Evolutionary conservation across 2,113 vertebrate species (phyloP).

Genomic region (Oncorhynchus mykiss): DNA sequence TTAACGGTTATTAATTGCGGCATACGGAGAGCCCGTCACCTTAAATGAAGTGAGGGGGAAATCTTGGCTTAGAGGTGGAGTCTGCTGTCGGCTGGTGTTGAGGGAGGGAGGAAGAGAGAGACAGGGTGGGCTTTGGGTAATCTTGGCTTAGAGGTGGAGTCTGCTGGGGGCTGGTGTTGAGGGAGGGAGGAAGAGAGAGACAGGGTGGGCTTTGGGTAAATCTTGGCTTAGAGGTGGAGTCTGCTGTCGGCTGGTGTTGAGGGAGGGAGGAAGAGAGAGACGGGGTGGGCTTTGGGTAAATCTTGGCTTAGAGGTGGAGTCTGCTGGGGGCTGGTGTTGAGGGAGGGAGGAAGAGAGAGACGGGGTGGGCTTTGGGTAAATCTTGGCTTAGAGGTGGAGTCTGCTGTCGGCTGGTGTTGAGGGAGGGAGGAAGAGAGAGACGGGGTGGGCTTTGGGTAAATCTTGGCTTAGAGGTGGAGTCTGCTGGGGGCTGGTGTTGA

Average conservation of each 20-base stretch:
- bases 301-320: slow-evolving; percentile 33
- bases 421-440: not conserved
- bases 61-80: slow-evolving; percentile 35
- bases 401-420: slow-evolving; percentile 44
- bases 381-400: slow-evolving; percentile 33
- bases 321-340: slow-evolving; percentile 43
- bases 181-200: not conserved
- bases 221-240: slow-evolving; percentile 33
- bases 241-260: slow-evolving; percentile 44
- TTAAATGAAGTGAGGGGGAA: slow-evolving; percentile 49
- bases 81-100: slow-evolving; percentile 44
- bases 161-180: slow-evolving; percentile 43
- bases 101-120: not conserved
- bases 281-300: slow-evolving; percentile 12
- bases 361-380: slow-evolving; percentile 12
- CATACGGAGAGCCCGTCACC: slow-evolving; percentile 40
- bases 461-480: slow-evolving; percentile 33
- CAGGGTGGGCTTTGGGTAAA: slow-evolving; percentile 12
- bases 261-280: not conserved
- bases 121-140: not conserved
- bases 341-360: not conserved
- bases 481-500: slow-evolving; percentile 43
- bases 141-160: slow-evolving; percentile 33
- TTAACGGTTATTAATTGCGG: slow-evolving; percentile 59
- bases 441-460: slow-evolving; percentile 12